Base-by-base conservation (phyloP, 2,888 invertebrate species). In the Oligia fasciuncula region DNA sequence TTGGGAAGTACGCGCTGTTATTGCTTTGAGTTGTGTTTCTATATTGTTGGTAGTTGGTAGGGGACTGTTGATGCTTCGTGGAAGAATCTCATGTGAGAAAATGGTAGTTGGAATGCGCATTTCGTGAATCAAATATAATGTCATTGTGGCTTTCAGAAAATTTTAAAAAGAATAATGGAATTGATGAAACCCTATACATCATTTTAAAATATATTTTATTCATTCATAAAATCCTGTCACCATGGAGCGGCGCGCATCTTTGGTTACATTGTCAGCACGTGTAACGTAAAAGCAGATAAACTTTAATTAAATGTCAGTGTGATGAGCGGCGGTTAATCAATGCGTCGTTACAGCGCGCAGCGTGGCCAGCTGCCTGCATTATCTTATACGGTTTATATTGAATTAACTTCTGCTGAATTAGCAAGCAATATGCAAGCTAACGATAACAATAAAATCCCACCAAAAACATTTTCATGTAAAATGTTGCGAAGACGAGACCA, bases 261-360 rank as follows among this genome's bases (percentile, higher is more conserved):
- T 63, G 49, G 71, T 72, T 29, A 69, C 54, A 79, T 73, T 49
- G 57, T 57, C 35, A 23, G 35, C 51, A 11, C 17, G 63, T 63
- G 72, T 35, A 40, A 19, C 62, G 57, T 60, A 29, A 46, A 43
- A 71, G 67, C 65, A 74, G 60, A 86, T 82, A 82, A 75, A 86
- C 72, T 83, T 84, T 86, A 83, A 84, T 86, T 65, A 83, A 75
- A 83, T 67, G 78, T 73, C 75, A 73, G 63, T 62, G 68, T 63
- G 73, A 74, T 40, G 85, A 77, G 70, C 60, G 46, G 46, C n/a
- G 49, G 66, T 74, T 75, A 67, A 75, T 82, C 86, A 78, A 86
- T 66, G 74, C 63, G 65, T 67, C 62, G 72, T 69, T 69, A 60
- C 66, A 51, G 35, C 73, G 67, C 29, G 29, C 29, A 29, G 29